Percentiles rank a stretch among this genome's conserved stretches.
These are phyloP conservation scores for Saimiri boliviensis DNA, from an alignment of 2,113 vertebrate species.

Conservation along the genomic window DNA sequence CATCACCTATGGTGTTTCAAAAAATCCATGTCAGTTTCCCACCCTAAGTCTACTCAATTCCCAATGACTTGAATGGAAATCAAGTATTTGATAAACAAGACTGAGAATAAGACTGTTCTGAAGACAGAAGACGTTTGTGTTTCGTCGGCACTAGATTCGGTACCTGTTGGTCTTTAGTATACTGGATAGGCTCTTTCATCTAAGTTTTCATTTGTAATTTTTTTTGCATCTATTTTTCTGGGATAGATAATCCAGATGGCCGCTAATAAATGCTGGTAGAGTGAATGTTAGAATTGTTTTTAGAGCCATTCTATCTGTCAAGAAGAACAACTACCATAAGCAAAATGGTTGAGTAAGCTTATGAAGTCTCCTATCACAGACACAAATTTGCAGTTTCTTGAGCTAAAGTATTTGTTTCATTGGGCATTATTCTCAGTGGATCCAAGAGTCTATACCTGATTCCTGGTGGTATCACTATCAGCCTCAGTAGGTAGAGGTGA, in stretches of 20 bases:
- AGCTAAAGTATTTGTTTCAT: slow-evolving; percentile 13
- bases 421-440: background rate
- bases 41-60: too few species aligned
- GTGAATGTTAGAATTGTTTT: background rate
- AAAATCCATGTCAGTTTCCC: too few species aligned
- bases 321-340: background rate
- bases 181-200: background rate
- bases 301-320: background rate
- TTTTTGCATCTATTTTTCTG: background rate
- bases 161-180: background rate
- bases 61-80: too few species aligned
- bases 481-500: background rate
- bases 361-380: background rate
- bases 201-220: background rate
- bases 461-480: background rate
- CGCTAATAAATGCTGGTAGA: background rate
- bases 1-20: too few species aligned
- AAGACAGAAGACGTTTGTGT: background rate
- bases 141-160: background rate
- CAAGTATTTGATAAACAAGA: too few species aligned
- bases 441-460: background rate
- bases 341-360: background rate
- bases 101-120: background rate
- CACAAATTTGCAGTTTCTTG: background rate
- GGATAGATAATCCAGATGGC: background rate